A percentile compares a stretch with the other conserved stretches of the same genome.
These are phyloP conservation scores for Eledone cirrhosa DNA, from an alignment of 2,888 invertebrate genomes.

Conservation along the genomic window DNA sequence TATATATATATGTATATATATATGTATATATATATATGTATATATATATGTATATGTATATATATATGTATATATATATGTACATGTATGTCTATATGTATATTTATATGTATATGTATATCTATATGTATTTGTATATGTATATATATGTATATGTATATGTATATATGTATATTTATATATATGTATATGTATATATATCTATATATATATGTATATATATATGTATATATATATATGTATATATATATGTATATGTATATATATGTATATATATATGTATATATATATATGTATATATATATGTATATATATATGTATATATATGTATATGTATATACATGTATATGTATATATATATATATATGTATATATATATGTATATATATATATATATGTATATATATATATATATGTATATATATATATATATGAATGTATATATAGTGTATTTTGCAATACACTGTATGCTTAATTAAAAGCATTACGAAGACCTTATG, in stretches of 20 bases:
- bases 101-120: background rate
- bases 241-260: background rate
- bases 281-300: background rate
- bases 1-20: background rate
- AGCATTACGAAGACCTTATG: no score
- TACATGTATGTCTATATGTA: background rate
- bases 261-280: background rate
- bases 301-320: background rate
- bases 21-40: background rate
- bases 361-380: background rate
- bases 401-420: background rate
- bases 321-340: background rate
- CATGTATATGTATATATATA: background rate
- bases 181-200: background rate
- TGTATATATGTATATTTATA: background rate
- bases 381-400: slow-evolving; percentile 1
- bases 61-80: background rate
- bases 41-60: background rate
- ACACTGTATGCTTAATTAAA: no score
- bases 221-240: background rate
- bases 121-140: background rate
- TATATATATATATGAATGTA: background rate
- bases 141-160: background rate
- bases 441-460: no score
- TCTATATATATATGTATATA: background rate